Conservation (phyloP, 1,140 invertebrate species). For the Archivesica marissinica region DNA sequence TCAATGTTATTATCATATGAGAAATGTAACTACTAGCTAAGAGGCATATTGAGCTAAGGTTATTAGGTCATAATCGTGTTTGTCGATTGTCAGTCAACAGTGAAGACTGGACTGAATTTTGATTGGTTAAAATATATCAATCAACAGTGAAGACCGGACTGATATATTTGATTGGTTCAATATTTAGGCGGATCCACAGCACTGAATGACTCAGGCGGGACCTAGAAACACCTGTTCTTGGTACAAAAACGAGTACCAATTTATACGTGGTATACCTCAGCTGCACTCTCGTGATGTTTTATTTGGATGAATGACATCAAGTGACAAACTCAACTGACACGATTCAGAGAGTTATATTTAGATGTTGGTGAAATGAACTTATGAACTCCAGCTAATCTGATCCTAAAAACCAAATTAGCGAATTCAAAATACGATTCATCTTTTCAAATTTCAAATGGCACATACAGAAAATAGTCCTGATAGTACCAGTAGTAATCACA, state of each 20-base stretch:
- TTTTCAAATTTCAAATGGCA: not conserved
- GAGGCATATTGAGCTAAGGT: slow-evolving; percentile 44
- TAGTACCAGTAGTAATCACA: slow-evolving; percentile 55
- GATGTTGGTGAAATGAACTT: not conserved
- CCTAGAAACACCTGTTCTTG: not conserved
- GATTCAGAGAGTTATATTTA: not conserved
- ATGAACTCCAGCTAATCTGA: slow-evolving; percentile 36
- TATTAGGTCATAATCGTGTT: slow-evolving; percentile 40
- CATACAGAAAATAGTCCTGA: slow-evolving; percentile 10
- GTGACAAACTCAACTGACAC: not conserved
- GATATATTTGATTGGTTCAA: not conserved
- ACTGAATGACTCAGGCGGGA: not conserved
- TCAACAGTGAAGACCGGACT: not conserved
- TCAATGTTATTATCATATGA: slow-evolving; percentile 39
- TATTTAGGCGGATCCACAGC: not conserved
- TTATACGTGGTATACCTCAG: not conserved
- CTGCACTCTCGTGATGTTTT: slow-evolving; percentile 15
- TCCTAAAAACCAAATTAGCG: not conserved
- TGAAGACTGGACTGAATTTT: slow-evolving; percentile 51
- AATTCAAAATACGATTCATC: slow-evolving; percentile 46
- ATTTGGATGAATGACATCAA: not conserved
- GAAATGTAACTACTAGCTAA: slow-evolving; percentile 22
- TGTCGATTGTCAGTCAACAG: slow-evolving; percentile 12
- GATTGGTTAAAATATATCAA: slow-evolving; percentile 49
- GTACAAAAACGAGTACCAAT: slow-evolving; percentile 10